phyloP scores from a whole-genome alignment of 2,797 vertebrate genomes.

The Hippoglossus hippoglossus region DNA sequence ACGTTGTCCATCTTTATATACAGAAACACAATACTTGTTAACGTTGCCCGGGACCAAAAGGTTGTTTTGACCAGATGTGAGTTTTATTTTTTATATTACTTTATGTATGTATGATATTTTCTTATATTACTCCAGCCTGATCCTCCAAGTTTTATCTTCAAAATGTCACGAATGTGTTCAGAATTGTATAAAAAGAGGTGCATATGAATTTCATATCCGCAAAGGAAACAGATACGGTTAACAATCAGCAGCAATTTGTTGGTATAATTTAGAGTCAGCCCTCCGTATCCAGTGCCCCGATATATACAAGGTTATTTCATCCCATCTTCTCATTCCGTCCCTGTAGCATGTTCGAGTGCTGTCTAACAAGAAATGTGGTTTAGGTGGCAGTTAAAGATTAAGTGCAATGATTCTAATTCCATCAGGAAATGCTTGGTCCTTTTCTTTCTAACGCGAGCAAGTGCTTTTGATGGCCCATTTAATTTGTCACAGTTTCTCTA shows the following conservation, averaged over 20 bases:
- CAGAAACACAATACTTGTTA: too few relatives aligned
- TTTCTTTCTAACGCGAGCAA: slow-evolving; percentile 44
- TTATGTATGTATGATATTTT: not conserved
- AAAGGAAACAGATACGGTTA: not conserved
- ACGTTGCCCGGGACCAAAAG: too few relatives aligned
- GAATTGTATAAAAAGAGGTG: not conserved
- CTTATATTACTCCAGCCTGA: not conserved
- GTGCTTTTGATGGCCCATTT: slow-evolving; percentile 68
- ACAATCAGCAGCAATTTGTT: not conserved
- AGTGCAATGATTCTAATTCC: slow-evolving; percentile 65
- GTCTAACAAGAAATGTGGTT: slow-evolving; percentile 44
- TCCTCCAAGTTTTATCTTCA: not conserved
- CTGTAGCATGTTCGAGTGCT: slow-evolving; percentile 19
- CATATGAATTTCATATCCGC: not conserved
- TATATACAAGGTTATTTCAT: slow-evolving; percentile 4
- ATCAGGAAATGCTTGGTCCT: slow-evolving; percentile 58
- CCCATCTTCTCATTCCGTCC: slow-evolving; percentile 13
- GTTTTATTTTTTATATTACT: not conserved
- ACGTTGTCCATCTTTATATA: not conserved
- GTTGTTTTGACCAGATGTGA: not conserved
- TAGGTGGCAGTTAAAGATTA: slow-evolving; percentile 58
- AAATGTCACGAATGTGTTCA: not conserved
- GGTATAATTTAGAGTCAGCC: not conserved
- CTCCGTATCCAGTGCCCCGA: not conserved
- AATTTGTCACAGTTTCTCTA: slow-evolving; percentile 72